Percentiles rank a stretch among this genome's conserved stretches.
phyloP scores from a whole-genome alignment of 2,888 invertebrate genomes.

The Torymus aiolomorphi region DNA sequence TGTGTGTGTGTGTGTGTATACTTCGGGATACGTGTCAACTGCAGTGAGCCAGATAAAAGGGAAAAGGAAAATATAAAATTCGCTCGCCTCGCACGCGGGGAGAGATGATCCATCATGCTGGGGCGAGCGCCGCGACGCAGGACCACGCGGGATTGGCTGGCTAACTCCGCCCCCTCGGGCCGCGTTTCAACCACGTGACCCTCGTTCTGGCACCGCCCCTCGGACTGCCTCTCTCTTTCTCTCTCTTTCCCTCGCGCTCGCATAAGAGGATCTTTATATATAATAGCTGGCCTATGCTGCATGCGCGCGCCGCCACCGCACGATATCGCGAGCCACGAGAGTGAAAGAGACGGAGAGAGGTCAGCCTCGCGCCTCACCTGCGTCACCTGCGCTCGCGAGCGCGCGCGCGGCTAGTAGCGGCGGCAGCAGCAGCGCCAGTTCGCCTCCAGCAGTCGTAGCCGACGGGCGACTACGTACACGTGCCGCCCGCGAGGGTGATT shows the following conservation, averaged over 20 bases:
- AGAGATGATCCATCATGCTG: slow-evolving; percentile 74
- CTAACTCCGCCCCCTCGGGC: slow-evolving; percentile 65
- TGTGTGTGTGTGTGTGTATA: background rate
- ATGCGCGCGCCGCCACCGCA: slow-evolving; percentile 58
- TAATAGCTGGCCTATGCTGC: too few species aligned
- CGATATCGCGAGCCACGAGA: slow-evolving; percentile 55
- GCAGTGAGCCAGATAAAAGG: slow-evolving; percentile 74
- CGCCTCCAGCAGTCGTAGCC: slow-evolving; percentile 62
- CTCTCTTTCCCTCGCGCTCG: slow-evolving; percentile 1
- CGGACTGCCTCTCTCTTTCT: slow-evolving; percentile 51
- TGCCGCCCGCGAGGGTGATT: slow-evolving; percentile 6
- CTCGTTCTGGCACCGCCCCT: slow-evolving; percentile 56
- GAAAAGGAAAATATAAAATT: slow-evolving; percentile 72
- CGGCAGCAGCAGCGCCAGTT: slow-evolving; percentile 58
- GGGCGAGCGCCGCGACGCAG: slow-evolving; percentile 67
- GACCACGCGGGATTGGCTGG: slow-evolving; percentile 67
- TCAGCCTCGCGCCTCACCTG: slow-evolving; percentile 68
- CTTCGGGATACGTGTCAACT: slow-evolving; percentile 74
- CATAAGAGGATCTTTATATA: slow-evolving; percentile 31
- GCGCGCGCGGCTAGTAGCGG: slow-evolving; percentile 58
- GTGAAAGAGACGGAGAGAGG: slow-evolving; percentile 53
- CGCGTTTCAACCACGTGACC: slow-evolving; percentile 65
- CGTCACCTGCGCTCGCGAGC: slow-evolving; percentile 55
- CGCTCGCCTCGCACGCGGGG: slow-evolving; percentile 48
- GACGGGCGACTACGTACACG: slow-evolving; percentile 55